Base-by-base conservation (phyloP, 92 coral and sea anemone species). In the Epizoanthus ramosus region DNA sequence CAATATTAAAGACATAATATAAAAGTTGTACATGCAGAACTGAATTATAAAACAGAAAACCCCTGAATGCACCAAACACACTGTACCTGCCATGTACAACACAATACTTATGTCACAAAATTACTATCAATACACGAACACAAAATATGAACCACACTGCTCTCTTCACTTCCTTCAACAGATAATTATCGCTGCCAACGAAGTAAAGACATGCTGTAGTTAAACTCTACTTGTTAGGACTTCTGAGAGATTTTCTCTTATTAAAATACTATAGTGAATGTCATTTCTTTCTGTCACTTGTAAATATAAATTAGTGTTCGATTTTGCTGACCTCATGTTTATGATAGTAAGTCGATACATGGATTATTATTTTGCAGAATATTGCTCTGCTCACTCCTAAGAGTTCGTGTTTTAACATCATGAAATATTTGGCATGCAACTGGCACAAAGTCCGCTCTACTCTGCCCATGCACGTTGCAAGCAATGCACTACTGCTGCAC, bases 281-380 rank as follows among this genome's bases (percentile, higher is more conserved):
- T 9, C 75, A n/a, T 39, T 71, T 21, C 35, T 21, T 41, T 22
- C 52, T 7, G 58, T 61, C 82, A 77, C 58, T 60, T 21, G 68
- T 70, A 61, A 60, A 77, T 76, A 76, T 77, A 77, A 77, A 77
- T 77, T 77, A 77, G 57, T 61, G 82, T 74, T 74, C 64, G 53
- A 74, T 74, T 74, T 52, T 56, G 79, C 25, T 57, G 64, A 74
- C 79, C 61, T 56, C 57, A 63, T 74, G 79, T 74, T 74, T 74
- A 74, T 54, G 50, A 56, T 56, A 54, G 79, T 22, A 56, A 37
- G 22, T 77, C 82, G 47, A 63, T 22, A 65, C 14, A 21, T 77
- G 5, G 58, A 61, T 77, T 77, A 61, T 22, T n/a, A n/a, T n/a
- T n/a, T 60, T 61, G 53, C 70, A 57, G 57, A 77, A 60, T 15